phyloP scores from a whole-genome alignment of 2,113 vertebrate species.

The Elanoides forficatus region DNA sequence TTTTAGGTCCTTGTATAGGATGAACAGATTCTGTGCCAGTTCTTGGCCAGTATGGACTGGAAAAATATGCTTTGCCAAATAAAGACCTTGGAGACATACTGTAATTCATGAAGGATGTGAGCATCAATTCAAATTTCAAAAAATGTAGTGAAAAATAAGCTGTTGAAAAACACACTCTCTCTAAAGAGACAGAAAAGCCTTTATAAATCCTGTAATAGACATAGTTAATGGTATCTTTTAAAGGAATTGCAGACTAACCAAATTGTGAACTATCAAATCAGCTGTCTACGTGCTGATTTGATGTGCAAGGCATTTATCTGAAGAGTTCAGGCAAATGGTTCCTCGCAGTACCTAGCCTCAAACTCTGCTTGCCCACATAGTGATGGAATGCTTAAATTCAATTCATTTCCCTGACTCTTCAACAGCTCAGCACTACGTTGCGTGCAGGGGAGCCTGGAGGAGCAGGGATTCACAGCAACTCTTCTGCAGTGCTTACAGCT shows the following conservation, averaged over 20 bases:
- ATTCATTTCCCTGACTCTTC: neutral
- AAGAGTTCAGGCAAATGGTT: neutral
- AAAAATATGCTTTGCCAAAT: neutral
- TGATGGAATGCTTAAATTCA: neutral
- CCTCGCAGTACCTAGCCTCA: neutral
- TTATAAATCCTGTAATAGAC: neutral
- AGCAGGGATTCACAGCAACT: neutral
- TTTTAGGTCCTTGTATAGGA: neutral
- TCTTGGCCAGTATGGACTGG: neutral
- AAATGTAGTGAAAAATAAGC: neutral
- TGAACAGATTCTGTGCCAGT: neutral
- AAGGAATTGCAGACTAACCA: neutral
- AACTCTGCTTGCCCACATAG: neutral
- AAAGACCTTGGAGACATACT: neutral
- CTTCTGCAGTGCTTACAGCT: neutral
- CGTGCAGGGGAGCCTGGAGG: neutral
- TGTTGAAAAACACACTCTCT: neutral
- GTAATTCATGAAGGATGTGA: neutral
- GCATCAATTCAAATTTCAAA: neutral
- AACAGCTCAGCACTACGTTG: rapidly evolving
- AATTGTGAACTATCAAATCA: neutral
- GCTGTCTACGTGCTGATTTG: neutral
- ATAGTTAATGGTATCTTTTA: neutral
- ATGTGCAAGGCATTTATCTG: neutral
- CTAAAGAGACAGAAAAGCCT: neutral